Conservation (phyloP, 2,113 vertebrate species). For the Oryzias celebensis region DNA sequence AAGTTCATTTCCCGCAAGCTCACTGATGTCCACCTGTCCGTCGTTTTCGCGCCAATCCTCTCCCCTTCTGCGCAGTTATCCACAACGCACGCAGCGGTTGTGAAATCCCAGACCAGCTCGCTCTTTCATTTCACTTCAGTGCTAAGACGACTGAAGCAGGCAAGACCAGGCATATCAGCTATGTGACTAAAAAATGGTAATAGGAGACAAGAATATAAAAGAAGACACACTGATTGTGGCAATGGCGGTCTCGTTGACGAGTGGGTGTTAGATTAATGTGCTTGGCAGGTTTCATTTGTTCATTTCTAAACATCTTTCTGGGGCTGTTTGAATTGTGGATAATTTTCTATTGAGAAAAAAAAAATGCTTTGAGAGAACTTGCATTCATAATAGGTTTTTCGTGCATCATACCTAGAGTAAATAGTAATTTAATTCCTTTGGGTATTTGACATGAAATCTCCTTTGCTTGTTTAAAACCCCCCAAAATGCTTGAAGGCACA, state of each 20-base stretch:
- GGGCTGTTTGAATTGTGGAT: conserved; percentile 59
- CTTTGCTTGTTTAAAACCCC: conserved; percentile 44
- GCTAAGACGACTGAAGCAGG: conserved; percentile 71
- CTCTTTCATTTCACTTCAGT: conserved; percentile 75
- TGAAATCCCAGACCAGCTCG: conserved; percentile 72
- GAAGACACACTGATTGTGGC: conserved; percentile 69
- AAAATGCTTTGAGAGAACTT: conserved; percentile 49
- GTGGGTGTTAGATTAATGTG: conserved; percentile 73
- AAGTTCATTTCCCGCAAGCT: conserved; percentile 41
- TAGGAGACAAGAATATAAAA: conserved; percentile 71
- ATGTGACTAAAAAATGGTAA: conserved; percentile 73
- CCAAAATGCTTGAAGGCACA: conserved; percentile 50
- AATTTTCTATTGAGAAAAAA: conserved; percentile 53
- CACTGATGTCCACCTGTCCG: conserved; percentile 37
- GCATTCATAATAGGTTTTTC: conserved; percentile 46
- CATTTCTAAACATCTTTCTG: conserved; percentile 59
- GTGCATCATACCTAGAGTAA: conserved; percentile 50
- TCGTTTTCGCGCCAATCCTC: no score
- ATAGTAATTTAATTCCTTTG: conserved; percentile 61
- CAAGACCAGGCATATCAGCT: conserved; percentile 84
- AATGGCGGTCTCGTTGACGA: conserved; percentile 57
- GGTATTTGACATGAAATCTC: conserved; percentile 49
- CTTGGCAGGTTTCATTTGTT: conserved; percentile 63
- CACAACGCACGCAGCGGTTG: conserved; percentile 67
- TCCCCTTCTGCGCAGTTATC: conserved; percentile 16